Conservation (phyloP, 2,888 invertebrate species). For the Amblyjoppa fuscipennis region DNA sequence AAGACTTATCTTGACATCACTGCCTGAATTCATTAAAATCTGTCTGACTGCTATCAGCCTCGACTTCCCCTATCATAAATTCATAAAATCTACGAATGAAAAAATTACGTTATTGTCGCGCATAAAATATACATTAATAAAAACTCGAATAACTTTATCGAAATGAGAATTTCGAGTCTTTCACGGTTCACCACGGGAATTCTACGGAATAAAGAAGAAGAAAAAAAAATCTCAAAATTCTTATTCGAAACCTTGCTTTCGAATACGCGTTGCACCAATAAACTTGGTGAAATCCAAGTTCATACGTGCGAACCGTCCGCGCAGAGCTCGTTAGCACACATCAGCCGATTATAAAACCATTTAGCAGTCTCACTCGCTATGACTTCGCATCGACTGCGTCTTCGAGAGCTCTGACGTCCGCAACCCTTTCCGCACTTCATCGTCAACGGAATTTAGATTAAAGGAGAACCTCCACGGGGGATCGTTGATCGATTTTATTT, state of each 20-base stretch:
- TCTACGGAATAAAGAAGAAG: neutral
- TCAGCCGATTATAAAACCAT: conserved; percentile 40
- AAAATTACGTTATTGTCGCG: neutral
- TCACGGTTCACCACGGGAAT: neutral
- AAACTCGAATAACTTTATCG: neutral
- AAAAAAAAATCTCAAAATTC: neutral
- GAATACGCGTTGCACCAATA: conserved; percentile 36
- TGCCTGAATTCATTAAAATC: neutral
- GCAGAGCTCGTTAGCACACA: conserved; percentile 31
- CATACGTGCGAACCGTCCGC: neutral
- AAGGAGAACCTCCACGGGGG: neutral
- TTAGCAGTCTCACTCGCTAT: conserved; percentile 15
- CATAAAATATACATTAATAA: neutral
- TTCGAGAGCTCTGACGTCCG: neutral
- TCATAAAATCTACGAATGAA: neutral
- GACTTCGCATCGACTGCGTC: neutral
- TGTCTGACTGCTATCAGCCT: neutral
- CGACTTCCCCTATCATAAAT: neutral
- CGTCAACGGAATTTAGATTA: conserved; percentile 12
- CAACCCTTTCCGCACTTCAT: conserved; percentile 5
- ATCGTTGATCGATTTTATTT: too few species aligned
- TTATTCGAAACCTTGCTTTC: conserved; percentile 29
- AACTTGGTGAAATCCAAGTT: conserved; percentile 37
- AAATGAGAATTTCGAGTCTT: neutral
- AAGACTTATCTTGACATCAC: neutral